A percentile compares a stretch with the other conserved stretches of the same genome.
Evolutionary conservation across 2,113 vertebrate genomes (phyloP).

Genomic region (Sialia sialis): DNA sequence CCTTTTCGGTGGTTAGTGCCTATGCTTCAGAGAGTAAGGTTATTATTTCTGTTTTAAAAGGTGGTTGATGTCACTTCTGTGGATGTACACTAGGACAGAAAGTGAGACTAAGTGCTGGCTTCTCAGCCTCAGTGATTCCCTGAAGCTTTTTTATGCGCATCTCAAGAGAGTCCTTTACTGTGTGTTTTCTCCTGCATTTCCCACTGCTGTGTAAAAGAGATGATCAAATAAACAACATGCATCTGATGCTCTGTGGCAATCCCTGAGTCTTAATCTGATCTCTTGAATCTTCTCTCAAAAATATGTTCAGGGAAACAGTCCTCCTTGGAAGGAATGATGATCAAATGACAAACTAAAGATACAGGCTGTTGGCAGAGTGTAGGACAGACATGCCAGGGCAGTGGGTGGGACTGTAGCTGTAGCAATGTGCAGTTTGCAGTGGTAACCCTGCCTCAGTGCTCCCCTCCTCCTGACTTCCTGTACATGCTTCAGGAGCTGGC

Average conservation of each 20-base stretch:
- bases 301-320: rapidly evolving
- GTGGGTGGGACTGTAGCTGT: not conserved
- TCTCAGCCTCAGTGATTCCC: not conserved
- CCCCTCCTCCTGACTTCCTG: not conserved
- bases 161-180: not conserved
- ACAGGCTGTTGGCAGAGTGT: rapidly evolving
- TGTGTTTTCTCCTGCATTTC: not conserved
- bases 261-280: not conserved
- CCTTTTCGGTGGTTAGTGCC: not conserved
- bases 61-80: not conserved
- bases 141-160: not conserved
- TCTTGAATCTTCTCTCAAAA: not conserved
- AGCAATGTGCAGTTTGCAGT: no score
- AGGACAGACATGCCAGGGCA: rapidly evolving
- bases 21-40: not conserved
- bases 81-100: not conserved
- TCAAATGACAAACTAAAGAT: not conserved
- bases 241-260: not conserved
- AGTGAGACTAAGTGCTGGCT: not conserved
- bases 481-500: not conserved
- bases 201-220: not conserved
- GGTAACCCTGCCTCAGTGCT: rapidly evolving
- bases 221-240: not conserved
- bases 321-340: not conserved
- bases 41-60: not conserved